Base-by-base conservation (phyloP, 1,140 invertebrate species). In the Cyphomyrmex costatus region DNA sequence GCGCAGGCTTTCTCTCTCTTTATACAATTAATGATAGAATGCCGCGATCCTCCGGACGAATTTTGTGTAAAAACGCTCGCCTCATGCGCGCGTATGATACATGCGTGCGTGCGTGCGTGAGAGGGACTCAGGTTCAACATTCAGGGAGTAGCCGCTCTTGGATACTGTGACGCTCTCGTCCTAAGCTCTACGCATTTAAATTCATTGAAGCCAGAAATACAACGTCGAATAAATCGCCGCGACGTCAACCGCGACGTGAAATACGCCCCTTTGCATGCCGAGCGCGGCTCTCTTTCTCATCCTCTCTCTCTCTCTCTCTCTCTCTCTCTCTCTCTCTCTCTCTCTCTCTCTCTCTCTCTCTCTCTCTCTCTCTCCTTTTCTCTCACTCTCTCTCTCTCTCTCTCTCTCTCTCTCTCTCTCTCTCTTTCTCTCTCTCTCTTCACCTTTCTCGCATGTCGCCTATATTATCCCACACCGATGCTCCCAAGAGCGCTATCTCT, bases 401-500 rank as follows among this genome's bases (percentile, higher is more conserved):
- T n/a, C 27, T 53, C 12, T 33, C 61, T 21, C 60, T n/a, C 21
- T 46, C 21, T 14, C 58, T 49, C 58, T 65, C 58, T 33, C 27
- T 51, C 42, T 66, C 24, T 33, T 27, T 33, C 42, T 49, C 19
- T 33, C 46, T 16, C 42, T 65, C 21, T 79, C 42, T 33, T 14
- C 49, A 8, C 33, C 83, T 78, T 61, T 65, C 33, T 79, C 53
- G n/a, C 68, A 27, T 51, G 71, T 77, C 73, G 73, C 65, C 33
- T 87, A 51, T 78, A 87, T 87, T 87, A 85, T 87, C 73, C 70
- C 30, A 24, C 24, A 49, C 51, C 71, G 73, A 78, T 87, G 51
- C 65, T 87, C 86, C 73, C 86, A 6, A 12, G 65, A 46, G 82
- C 58, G 30, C 83, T 87, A 87, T 87, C 86, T 87, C 80, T 85